Evolutionary conservation across 2,888 invertebrate genomes (phyloP).

Genomic region (Xanthostigma xanthostigma): DNA sequence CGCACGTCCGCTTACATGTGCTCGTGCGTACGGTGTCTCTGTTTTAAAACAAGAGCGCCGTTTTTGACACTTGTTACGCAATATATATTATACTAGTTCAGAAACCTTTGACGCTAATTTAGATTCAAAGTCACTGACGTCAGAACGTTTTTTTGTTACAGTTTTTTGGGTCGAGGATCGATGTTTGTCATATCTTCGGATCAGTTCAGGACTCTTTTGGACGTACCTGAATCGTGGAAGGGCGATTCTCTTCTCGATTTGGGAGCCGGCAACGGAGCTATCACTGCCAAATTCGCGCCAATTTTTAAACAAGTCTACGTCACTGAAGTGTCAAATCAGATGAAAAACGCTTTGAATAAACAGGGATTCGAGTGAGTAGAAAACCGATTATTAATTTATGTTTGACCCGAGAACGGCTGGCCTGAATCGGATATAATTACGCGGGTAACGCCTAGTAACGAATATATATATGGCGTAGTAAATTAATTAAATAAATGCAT

Average conservation of each 20-base stretch:
- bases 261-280: slow-evolving; percentile 92
- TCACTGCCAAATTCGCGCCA: slow-evolving; percentile 64
- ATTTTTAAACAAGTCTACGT: slow-evolving; percentile 64
- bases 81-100: too few relatives aligned
- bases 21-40: too few relatives aligned
- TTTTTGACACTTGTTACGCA: too few relatives aligned
- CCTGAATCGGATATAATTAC: too few relatives aligned
- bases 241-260: slow-evolving; percentile 58
- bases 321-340: slow-evolving; percentile 82
- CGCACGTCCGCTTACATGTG: too few relatives aligned
- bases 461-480: too few relatives aligned
- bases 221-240: slow-evolving; percentile 24
- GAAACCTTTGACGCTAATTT: too few relatives aligned
- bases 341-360: slow-evolving; percentile 64
- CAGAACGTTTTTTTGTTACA: slow-evolving; percentile 28
- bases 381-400: too few relatives aligned
- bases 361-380: slow-evolving; percentile 60
- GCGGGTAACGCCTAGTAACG: too few relatives aligned
- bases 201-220: slow-evolving; percentile 57
- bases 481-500: too few relatives aligned
- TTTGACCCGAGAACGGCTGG: too few relatives aligned
- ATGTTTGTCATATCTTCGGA: slow-evolving; percentile 89
- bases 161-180: slow-evolving; percentile 77
- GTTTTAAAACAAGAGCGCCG: too few relatives aligned
- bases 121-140: background rate